Conservation (phyloP, 2,888 invertebrate genomes). For the Augiades crinisus region DNA sequence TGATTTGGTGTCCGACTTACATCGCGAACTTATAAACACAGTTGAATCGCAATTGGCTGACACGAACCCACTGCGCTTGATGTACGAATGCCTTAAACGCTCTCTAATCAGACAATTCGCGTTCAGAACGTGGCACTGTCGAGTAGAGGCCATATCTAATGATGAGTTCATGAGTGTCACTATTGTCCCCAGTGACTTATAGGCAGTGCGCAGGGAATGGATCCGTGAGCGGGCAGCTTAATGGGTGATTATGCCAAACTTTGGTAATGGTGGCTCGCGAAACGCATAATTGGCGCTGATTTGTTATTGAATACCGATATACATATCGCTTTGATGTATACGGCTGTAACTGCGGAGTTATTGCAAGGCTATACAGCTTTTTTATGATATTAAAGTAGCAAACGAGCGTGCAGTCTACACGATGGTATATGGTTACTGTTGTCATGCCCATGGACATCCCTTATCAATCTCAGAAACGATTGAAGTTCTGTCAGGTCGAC, state of each 20-base stretch:
- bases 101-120: constrained; percentile 69
- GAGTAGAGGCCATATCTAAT: constrained; percentile 67
- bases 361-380: neutral
- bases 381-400: too few relatives aligned
- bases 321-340: constrained; percentile 11
- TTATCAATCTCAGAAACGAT: too few relatives aligned
- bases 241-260: constrained; percentile 54
- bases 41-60: constrained; percentile 13
- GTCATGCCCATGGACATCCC: too few relatives aligned
- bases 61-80: neutral
- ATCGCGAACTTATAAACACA: constrained; percentile 19
- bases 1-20: constrained; percentile 5
- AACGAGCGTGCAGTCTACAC: too few relatives aligned
- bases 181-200: constrained; percentile 51
- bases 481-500: too few relatives aligned
- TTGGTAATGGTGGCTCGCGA: constrained; percentile 44
- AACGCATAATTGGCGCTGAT: constrained; percentile 42
- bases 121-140: constrained; percentile 54
- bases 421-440: too few relatives aligned
- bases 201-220: constrained; percentile 53
- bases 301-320: constrained; percentile 52
- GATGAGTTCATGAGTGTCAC: constrained; percentile 50
- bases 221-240: constrained; percentile 54
- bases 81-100: constrained; percentile 27
- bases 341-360: constrained; percentile 22